Conservation (phyloP, 1,140 invertebrate genomes). For the Drosophila asahinai region DNA sequence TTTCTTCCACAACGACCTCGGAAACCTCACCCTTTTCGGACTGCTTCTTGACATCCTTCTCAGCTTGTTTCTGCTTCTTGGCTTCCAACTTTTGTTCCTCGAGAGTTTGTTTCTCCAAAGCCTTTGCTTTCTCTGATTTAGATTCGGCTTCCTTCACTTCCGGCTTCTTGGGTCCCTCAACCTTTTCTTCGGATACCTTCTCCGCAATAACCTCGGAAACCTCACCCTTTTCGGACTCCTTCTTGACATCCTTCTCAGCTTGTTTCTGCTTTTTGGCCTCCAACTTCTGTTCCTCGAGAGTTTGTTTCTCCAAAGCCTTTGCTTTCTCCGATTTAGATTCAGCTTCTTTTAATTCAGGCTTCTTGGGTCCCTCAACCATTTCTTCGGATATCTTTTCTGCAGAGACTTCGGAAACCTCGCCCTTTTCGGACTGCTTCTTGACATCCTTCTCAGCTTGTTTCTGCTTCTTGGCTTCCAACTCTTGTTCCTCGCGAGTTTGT, state of each 20-base stretch:
- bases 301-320: conserved; percentile 1
- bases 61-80: too few species aligned
- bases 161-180: not conserved
- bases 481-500: too few species aligned
- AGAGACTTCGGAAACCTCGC: too few species aligned
- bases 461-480: too few species aligned
- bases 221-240: not conserved
- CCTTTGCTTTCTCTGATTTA: conserved; percentile 8
- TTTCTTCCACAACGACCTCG: too few species aligned
- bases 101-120: not conserved
- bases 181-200: conserved; percentile 14
- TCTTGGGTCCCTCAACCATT: too few species aligned
- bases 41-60: too few species aligned
- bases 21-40: too few species aligned
- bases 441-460: too few species aligned
- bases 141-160: not conserved
- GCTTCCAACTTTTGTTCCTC: not conserved
- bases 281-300: conserved; percentile 11
- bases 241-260: not conserved
- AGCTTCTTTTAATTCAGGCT: too few species aligned
- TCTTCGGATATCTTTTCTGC: too few species aligned
- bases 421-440: too few species aligned
- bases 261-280: conserved; percentile 7
- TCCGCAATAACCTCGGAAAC: conserved; percentile 1
- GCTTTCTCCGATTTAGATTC: conserved; percentile 12